phyloP scores from a whole-genome alignment of 2,797 vertebrate genomes.

The Sandelia bainsii region DNA sequence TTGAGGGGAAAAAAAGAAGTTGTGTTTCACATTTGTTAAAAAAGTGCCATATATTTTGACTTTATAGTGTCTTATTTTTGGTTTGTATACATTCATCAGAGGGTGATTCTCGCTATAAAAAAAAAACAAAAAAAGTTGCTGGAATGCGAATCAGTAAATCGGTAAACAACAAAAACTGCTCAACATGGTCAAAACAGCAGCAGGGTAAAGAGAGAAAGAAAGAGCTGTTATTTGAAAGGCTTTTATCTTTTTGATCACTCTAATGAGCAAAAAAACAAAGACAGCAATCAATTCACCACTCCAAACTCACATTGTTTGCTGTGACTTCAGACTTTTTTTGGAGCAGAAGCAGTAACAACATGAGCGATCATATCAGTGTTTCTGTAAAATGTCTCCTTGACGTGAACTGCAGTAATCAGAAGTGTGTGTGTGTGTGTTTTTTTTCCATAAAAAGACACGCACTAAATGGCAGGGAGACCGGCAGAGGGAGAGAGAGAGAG shows the following conservation, averaged over 20 bases:
- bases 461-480: constrained; percentile 3
- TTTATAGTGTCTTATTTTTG: constrained; percentile 77
- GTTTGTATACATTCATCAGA: constrained; percentile 54
- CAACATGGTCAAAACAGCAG: background rate
- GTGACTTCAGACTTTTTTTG: constrained; percentile 5
- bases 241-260: constrained; percentile 16
- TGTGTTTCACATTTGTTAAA: constrained; percentile 69
- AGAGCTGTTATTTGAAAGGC: background rate
- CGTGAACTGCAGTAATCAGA: constrained; percentile 20
- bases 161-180: background rate
- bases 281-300: background rate
- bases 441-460: constrained; percentile 9
- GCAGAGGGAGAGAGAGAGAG: background rate
- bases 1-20: background rate
- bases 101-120: background rate
- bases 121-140: background rate
- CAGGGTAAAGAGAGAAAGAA: background rate
- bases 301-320: background rate
- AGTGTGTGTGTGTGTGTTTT: background rate
- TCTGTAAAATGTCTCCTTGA: constrained; percentile 16
- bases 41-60: constrained; percentile 83
- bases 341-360: background rate
- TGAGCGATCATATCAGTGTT: constrained; percentile 9
- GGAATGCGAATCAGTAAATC: constrained; percentile 9
- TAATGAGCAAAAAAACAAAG: background rate